Evolutionary conservation across 2,113 vertebrate species (phyloP), one percentile per base, ranked within the genome.

Genomic region (Haplotaxodon microlepis): DNA sequence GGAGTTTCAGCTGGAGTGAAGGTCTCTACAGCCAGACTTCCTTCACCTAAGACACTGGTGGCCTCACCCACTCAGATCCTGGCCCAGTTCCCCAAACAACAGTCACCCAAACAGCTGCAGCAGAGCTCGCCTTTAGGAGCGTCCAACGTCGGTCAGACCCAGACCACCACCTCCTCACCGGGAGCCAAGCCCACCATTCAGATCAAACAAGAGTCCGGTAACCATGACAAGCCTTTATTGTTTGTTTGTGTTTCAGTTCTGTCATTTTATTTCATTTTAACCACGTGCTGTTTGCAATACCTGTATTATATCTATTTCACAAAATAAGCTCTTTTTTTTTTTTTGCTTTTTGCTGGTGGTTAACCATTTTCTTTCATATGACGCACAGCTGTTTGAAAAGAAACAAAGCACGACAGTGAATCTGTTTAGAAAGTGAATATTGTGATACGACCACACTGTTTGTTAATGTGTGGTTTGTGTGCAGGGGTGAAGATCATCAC

Each of bases 401-500:
- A 78, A 31, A 4, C 6, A 0, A 78, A 76, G 4, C 42, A 50
- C 17, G 16, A 12, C 71, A 29, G 16, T 47, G 16, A 78, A 50
- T 78, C 71, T 78, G 42, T 29, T 29, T 0, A 29, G 24, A 11
- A 76, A 76, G 42, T 11, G 24, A 76, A 12, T 2, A 19, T 19
- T 0, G 4, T 50, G 21, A 50, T 2, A 29, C 6, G 9, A 50
- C 24, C 3, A 2, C 9, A 1, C 71, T 31, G 16, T 47, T 47
- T 76, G 24, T 76, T 76, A 47, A 24, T 1, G 11, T 21, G 9
- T 53, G 84, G 5, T 82, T 19, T 87, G 19, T 83, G 47, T 14
- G 9, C 45, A 99, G 99, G 99, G 90, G 98, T 99, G 92, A 99
- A 99, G 97, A 99, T 99, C 86, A 99, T 99, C 97, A 99, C 98